Evolutionary conservation across 64 coral and sea anemone species (phyloP).

Genomic region (Dendronephthya gigantea): DNA sequence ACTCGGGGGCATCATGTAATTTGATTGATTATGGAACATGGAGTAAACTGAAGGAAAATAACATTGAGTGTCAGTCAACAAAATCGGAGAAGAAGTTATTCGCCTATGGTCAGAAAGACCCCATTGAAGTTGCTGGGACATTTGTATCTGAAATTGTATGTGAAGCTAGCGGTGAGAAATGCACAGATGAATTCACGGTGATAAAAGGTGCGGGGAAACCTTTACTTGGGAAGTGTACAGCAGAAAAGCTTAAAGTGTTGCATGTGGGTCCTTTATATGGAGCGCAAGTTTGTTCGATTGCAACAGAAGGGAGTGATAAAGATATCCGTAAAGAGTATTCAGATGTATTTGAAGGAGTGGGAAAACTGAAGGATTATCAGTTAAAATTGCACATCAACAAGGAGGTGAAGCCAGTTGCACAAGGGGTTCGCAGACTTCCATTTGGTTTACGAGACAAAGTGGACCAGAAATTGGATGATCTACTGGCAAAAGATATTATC

Average conservation of each 20-base stretch:
- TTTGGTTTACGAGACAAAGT: too few relatives aligned
- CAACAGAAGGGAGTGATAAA: too few relatives aligned
- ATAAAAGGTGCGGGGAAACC: not conserved
- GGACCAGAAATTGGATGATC: too few relatives aligned
- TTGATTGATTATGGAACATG: constrained; percentile 28
- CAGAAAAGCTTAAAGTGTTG: constrained; percentile 12
- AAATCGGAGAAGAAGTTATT: not conserved
- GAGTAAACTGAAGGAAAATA: constrained; percentile 20
- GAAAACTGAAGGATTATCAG: constrained; percentile 25
- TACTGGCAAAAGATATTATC: too few relatives aligned
- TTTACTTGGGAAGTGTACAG: not conserved
- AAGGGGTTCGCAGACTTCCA: too few relatives aligned
- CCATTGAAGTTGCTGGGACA: too few relatives aligned
- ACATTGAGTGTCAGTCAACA: constrained; percentile 7
- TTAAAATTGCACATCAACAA: constrained; percentile 14
- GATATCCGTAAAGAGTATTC: too few relatives aligned
- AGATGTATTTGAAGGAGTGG: constrained; percentile 11
- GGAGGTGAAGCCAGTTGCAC: constrained; percentile 1
- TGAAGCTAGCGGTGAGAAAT: not conserved
- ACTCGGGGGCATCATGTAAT: constrained; percentile 42
- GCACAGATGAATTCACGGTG: not conserved
- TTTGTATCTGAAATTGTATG: constrained; percentile 1
- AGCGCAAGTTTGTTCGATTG: not conserved
- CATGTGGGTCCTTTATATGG: not conserved
- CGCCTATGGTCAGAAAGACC: too few relatives aligned